These are phyloP conservation scores for Dicranocentrus wangi DNA, from an alignment of 2,888 invertebrate species.

Conservation along the genomic window DNA sequence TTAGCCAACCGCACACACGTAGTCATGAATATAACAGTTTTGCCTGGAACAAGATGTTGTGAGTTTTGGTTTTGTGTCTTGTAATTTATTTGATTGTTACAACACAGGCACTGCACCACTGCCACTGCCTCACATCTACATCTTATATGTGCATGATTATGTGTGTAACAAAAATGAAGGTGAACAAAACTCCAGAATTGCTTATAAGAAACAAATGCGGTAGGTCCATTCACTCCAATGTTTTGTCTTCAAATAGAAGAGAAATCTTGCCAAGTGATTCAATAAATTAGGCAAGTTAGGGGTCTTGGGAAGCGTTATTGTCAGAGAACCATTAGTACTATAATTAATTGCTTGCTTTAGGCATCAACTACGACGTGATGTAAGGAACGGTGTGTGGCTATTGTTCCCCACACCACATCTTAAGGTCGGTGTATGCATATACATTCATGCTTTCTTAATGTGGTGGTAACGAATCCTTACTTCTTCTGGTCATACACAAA, in stretches of 20 bases:
- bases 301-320: conserved; percentile 2
- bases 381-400: no score
- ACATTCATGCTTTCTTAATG: no score
- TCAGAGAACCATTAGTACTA: neutral
- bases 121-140: no score
- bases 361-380: neutral
- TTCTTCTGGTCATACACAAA: no score
- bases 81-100: conserved; percentile 26
- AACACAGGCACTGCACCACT: neutral
- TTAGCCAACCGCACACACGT: conserved; percentile 15
- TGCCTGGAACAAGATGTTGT: conserved; percentile 9
- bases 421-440: no score
- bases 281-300: conserved; percentile 11
- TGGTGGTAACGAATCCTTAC: no score
- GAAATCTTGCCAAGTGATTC: conserved; percentile 9
- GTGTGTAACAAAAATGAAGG: no score
- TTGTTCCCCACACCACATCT: no score
- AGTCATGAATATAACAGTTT: neutral
- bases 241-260: neutral
- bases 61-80: conserved; percentile 20
- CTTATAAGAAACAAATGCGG: no score
- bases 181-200: no score
- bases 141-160: no score
- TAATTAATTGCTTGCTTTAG: conserved; percentile 17
- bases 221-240: neutral